phyloP scores from a whole-genome alignment of 1,140 invertebrate genomes.

The Zaprionus nigranus region DNA sequence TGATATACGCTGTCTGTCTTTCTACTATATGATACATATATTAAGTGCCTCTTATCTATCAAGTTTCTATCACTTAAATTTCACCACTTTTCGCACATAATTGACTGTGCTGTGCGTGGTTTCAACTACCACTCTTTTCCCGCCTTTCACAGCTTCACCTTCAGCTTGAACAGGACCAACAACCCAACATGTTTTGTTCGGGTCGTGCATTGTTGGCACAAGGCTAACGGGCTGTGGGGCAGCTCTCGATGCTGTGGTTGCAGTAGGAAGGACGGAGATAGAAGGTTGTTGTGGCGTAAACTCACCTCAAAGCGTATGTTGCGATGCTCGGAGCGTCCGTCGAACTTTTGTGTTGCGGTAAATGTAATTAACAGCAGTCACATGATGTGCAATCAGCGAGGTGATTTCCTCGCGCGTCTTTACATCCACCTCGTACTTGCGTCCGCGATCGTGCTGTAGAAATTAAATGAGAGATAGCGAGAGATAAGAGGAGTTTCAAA shows the following conservation, averaged over 20 bases:
- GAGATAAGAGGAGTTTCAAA: neutral
- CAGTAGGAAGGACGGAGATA: neutral
- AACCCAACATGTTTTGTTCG: slow-evolving; percentile 36
- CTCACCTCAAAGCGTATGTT: slow-evolving; percentile 99
- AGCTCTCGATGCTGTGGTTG: slow-evolving; percentile 3
- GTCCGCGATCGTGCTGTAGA: slow-evolving; percentile 87
- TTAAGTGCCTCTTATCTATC: neutral
- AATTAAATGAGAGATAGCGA: slow-evolving; percentile 34
- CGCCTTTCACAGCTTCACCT: neutral
- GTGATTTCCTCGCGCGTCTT: slow-evolving; percentile 98
- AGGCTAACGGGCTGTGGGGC: slow-evolving; percentile 27
- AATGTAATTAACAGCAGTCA: slow-evolving; percentile 99
- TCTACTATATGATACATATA: neutral
- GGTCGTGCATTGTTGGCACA: slow-evolving; percentile 24
- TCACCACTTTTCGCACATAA: slow-evolving; percentile 10
- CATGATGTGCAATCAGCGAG: slow-evolving; percentile 98
- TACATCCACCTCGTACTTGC: slow-evolving; percentile 87
- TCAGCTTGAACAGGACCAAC: slow-evolving; percentile 4
- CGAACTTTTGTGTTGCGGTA: slow-evolving; percentile 97
- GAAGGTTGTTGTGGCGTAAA: slow-evolving; percentile 11
- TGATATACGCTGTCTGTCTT: neutral
- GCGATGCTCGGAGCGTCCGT: slow-evolving; percentile 92
- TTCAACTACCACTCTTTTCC: slow-evolving; percentile 3
- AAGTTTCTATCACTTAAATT: neutral
- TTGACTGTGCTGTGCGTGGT: slow-evolving; percentile 22